phyloP scores from a whole-genome alignment of 2,797 vertebrate genomes.

The Pangasius sanitwongsei region DNA sequence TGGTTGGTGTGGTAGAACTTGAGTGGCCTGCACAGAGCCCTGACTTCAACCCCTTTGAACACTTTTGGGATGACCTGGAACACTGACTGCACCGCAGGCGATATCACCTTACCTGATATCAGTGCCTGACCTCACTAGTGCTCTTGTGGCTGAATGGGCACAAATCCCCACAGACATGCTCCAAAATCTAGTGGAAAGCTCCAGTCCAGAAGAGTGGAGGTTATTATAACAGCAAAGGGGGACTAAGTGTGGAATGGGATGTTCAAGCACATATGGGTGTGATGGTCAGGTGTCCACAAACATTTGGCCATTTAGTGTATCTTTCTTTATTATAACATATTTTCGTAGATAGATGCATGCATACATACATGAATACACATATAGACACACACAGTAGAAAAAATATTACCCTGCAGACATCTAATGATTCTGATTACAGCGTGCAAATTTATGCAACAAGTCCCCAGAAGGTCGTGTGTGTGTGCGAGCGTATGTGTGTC shows the following conservation, averaged over 20 bases:
- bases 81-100: background rate
- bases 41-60: background rate
- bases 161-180: background rate
- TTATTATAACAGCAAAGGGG: background rate
- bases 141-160: background rate
- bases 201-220: background rate
- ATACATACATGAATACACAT: background rate
- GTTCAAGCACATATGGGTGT: background rate
- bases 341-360: background rate
- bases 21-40: background rate
- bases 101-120: background rate
- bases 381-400: background rate
- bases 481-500: background rate
- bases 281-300: background rate
- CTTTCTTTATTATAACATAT: background rate
- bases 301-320: background rate
- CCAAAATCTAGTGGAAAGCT: background rate
- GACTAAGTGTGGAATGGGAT: background rate
- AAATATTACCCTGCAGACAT: background rate
- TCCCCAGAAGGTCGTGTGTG: constrained; percentile 32
- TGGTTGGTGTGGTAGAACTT: background rate
- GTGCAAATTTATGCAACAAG: constrained; percentile 47
- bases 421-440: constrained; percentile 56
- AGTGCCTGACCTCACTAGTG: background rate
- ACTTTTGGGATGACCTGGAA: background rate